Base-by-base conservation (phyloP, 1,140 invertebrate species). In the Sycophaga agraensis region DNA sequence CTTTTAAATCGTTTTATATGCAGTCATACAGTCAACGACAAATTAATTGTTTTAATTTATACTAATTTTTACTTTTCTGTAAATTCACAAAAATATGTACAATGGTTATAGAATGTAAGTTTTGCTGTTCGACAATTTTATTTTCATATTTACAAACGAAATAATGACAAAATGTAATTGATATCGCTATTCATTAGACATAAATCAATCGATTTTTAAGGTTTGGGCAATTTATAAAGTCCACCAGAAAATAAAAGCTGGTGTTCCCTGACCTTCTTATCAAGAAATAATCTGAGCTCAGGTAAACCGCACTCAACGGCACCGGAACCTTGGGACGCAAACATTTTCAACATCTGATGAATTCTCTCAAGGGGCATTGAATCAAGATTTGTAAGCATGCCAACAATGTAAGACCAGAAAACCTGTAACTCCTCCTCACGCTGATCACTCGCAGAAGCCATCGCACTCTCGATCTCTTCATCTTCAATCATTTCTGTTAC, bases 281-380 rank as follows among this genome's bases (percentile, higher is more conserved):
- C 95, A 16, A 98, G 82, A 76, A 97, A 97, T 63, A 89, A 86
- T 72, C 91, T 87, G 2, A 98, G 81, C 76, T 97, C 94, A 48
- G 92, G 89, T 49, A 93, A 79, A 67, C 88, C 93, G 66, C 94
- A 96, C 73, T 97, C 94, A 11, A 91, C 88, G 0, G 91, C 87
- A 14, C 86, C 84, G 0, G 91, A 89, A n/a, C 89, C 89, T 74
- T 94, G 91, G 66, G 90, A 89, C 3, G 93, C 92, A 83, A 98
- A 98, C 89, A 98, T 94, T 74, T 95, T 94, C 21, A 98, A 82
- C 94, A 98, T 97, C 69, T 94, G 92, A 79, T 97, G 94, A 70
- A 98, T 98, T 51, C 96, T 82, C 67, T 98, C 95, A 40, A 98
- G 80, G 1, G 95, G 90, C 72, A 98, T 84, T 2, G 91, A 93